Conservation (phyloP, 2,888 invertebrate genomes). For the Synergus laeviventris region DNA sequence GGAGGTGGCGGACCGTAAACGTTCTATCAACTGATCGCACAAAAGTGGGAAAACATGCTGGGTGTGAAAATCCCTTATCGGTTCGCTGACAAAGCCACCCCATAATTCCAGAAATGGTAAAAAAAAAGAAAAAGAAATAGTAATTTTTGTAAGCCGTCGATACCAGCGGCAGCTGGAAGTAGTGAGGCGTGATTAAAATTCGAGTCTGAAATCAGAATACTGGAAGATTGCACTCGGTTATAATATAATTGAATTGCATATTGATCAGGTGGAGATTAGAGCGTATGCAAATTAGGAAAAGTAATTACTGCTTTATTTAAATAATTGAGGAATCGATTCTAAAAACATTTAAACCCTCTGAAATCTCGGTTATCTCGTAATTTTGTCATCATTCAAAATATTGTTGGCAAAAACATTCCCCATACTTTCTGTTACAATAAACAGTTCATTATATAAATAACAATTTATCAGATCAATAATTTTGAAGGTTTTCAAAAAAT, state of each 20-base stretch:
- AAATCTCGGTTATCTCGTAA: not conserved
- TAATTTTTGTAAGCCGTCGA: constrained; percentile 44
- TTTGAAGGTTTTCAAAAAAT: no score
- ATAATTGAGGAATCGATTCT: no score
- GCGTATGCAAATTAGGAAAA: not conserved
- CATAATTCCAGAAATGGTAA: constrained; percentile 53
- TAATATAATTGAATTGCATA: constrained; percentile 63
- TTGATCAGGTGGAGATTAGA: constrained; percentile 60
- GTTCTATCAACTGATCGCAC: constrained; percentile 45
- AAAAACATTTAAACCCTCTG: no score
- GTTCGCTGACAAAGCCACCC: constrained; percentile 56
- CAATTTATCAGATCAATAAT: no score
- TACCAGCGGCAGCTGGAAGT: constrained; percentile 64
- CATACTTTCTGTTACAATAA: no score
- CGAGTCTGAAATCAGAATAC: constrained; percentile 61
- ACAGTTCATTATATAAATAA: no score
- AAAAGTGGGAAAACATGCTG: constrained; percentile 55
- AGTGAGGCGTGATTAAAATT: constrained; percentile 58
- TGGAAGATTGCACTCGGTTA: constrained; percentile 67
- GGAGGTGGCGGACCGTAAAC: constrained; percentile 9
- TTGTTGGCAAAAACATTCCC: no score
- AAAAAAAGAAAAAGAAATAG: constrained; percentile 45
- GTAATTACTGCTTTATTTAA: not conserved
- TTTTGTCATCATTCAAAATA: no score
- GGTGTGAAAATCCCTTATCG: constrained; percentile 61